These are phyloP conservation scores for Notothenia coriiceps DNA, from an alignment of 2,113 vertebrate genomes.

Conservation along the genomic window DNA sequence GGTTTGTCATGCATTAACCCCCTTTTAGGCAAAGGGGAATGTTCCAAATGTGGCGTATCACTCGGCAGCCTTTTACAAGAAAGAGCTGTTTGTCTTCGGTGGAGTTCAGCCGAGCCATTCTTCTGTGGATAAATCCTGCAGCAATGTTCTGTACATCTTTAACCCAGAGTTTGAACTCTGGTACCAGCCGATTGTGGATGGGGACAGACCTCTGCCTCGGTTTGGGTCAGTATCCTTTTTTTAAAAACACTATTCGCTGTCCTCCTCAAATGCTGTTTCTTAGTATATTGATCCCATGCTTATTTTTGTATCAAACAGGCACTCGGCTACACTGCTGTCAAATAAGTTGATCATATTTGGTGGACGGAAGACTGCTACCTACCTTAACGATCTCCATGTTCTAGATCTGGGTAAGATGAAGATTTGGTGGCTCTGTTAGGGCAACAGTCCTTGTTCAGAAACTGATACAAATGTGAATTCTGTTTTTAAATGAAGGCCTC, in stretches of 20 bases:
- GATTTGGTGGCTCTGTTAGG: background rate
- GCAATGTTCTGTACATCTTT: constrained; percentile 89
- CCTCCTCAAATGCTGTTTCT: background rate
- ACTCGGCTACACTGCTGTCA: constrained; percentile 88
- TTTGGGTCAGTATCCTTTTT: constrained; percentile 85
- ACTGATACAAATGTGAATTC: background rate
- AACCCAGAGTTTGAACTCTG: constrained; percentile 92
- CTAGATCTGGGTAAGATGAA: constrained; percentile 87
- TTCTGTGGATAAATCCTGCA: constrained; percentile 79
- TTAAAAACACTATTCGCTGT: background rate
- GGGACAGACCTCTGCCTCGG: constrained; percentile 88
- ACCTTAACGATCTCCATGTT: constrained; percentile 89
- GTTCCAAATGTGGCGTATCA: constrained; percentile 87
- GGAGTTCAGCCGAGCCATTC: constrained; percentile 81
- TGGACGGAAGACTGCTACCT: constrained; percentile 84
- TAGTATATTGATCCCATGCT: background rate
- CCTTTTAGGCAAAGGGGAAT: constrained; percentile 86
- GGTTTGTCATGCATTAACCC: constrained; percentile 7
- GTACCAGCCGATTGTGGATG: constrained; percentile 93
- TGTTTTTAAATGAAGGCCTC: constrained; percentile 79
- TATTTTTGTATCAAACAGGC: constrained; percentile 67
- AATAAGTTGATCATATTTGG: constrained; percentile 90
- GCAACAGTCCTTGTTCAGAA: background rate
- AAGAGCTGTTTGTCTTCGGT: constrained; percentile 92
- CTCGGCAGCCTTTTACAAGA: constrained; percentile 87